Evolutionary conservation across 2,888 invertebrate genomes (phyloP).

Genomic region (Acheta domesticus): DNA sequence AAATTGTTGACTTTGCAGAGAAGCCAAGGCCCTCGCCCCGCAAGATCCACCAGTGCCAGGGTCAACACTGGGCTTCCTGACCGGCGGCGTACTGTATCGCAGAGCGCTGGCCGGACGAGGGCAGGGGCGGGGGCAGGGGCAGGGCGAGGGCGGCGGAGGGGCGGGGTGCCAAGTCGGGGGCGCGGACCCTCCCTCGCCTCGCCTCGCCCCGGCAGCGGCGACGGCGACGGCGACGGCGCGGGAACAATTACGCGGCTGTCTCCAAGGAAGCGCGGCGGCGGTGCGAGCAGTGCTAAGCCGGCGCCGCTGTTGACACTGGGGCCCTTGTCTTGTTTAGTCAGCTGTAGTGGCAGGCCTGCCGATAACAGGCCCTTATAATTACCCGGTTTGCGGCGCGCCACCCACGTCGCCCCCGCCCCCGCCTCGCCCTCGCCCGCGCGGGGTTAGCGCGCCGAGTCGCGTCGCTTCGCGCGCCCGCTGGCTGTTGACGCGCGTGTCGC

Average conservation of each 20-base stretch:
- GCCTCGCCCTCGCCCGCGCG: not conserved
- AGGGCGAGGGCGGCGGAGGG: not conserved
- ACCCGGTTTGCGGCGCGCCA: conserved; percentile 2
- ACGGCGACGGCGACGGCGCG: not conserved
- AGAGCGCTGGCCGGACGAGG: too few species aligned
- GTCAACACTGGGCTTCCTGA: too few species aligned
- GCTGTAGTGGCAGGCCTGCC: conserved; percentile 18
- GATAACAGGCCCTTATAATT: conserved; percentile 18
- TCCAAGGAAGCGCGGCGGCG: not conserved
- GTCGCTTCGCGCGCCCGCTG: not conserved
- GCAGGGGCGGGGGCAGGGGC: not conserved
- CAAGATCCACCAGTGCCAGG: too few species aligned
- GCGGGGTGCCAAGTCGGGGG: not conserved
- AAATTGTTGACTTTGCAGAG: too few species aligned
- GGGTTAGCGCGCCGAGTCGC: not conserved
- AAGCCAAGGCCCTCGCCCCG: too few species aligned
- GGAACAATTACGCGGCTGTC: conserved; percentile 2
- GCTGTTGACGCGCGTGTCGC: not conserved
- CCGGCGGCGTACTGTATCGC: not conserved
- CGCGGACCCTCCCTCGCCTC: not conserved
- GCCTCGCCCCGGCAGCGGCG: too few species aligned
- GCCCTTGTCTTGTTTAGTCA: conserved; percentile 9
- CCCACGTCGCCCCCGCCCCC: not conserved
- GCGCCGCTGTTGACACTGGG: conserved; percentile 8
- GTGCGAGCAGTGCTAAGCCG: not conserved